These are phyloP conservation scores for Pica pica DNA, from an alignment of 2,113 vertebrate species.

Conservation along the genomic window DNA sequence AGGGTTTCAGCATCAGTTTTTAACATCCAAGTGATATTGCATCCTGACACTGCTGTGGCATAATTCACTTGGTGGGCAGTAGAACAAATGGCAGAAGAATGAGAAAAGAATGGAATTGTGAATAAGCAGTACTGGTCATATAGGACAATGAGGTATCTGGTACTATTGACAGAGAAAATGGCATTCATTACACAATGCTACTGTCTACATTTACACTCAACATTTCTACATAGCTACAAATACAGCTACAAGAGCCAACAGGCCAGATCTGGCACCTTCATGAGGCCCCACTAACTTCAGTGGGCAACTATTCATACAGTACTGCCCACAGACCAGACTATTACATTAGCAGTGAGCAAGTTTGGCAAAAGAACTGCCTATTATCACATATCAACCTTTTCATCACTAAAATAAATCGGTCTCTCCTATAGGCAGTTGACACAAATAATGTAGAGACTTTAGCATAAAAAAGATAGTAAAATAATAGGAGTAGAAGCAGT, in stretches of 20 bases:
- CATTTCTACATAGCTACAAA: background rate
- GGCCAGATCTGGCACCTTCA: background rate
- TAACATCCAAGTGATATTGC: background rate
- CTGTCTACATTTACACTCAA: background rate
- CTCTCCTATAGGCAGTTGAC: background rate
- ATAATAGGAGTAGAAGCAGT: background rate
- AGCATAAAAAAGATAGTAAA: background rate
- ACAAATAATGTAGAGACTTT: background rate
- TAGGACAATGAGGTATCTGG: rapidly evolving
- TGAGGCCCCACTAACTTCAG: background rate
- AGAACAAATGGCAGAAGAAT: background rate
- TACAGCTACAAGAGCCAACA: background rate
- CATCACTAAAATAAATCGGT: background rate
- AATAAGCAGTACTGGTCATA: background rate
- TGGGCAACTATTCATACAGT: background rate
- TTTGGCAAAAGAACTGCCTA: background rate
- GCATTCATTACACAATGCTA: background rate
- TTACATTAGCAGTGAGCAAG: background rate
- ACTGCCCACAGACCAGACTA: background rate
- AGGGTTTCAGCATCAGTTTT: background rate
- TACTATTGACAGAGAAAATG: background rate
- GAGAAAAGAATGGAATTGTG: background rate
- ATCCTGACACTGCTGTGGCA: background rate
- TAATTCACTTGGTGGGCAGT: background rate
- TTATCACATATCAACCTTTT: background rate